Conservation (phyloP, 2,113 vertebrate species). For the Cyphomyrus discorhynchus region DNA sequence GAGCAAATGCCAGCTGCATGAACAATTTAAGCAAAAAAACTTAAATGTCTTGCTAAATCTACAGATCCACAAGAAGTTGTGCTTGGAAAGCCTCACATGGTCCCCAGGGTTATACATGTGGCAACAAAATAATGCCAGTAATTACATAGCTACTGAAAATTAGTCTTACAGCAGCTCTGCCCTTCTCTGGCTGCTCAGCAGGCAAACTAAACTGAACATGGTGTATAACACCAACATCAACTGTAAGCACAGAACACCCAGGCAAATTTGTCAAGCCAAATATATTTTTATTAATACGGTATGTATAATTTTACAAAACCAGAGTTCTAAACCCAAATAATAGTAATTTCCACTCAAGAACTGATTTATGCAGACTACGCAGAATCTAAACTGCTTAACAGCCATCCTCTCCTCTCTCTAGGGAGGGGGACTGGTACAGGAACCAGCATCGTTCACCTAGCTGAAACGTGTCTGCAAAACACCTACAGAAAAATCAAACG, state of each 20-base stretch:
- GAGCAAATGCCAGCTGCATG: neutral
- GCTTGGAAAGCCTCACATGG: neutral
- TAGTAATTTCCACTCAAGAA: neutral
- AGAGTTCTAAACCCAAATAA: slow-evolving; percentile 7
- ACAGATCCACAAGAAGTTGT: neutral
- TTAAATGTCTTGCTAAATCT: neutral
- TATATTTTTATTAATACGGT: slow-evolving; percentile 13
- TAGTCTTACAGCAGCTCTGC: neutral
- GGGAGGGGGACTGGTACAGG: neutral
- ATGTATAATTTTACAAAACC: slow-evolving; percentile 16
- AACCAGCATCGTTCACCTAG: neutral
- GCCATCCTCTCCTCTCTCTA: neutral
- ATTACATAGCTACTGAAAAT: neutral
- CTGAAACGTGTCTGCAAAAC: neutral
- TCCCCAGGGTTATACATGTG: neutral
- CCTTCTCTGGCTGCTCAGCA: neutral
- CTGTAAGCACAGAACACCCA: neutral
- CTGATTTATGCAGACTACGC: neutral
- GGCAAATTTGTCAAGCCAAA: neutral
- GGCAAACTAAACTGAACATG: neutral
- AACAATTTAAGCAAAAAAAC: neutral
- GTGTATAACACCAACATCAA: neutral
- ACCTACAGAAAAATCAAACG: slow-evolving; percentile 13
- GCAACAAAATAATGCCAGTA: neutral
- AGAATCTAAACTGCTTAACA: neutral